Base-by-base conservation (phyloP, 2,888 invertebrate species). In the Aproaerema taeniolella region DNA sequence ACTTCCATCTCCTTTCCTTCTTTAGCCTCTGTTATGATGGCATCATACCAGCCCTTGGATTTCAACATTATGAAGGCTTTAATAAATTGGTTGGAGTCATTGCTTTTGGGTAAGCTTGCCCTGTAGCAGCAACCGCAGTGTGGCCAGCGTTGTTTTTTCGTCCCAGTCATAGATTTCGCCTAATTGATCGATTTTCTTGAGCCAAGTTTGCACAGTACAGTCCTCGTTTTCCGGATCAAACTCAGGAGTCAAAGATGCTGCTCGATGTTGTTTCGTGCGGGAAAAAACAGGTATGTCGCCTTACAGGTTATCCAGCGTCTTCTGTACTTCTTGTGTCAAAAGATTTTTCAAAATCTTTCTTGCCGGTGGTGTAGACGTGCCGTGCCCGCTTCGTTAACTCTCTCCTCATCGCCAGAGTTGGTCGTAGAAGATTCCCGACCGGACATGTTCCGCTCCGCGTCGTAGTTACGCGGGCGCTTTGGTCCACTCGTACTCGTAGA, bases 131-230 rank as follows among this genome's bases (percentile, higher is more conserved):
- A 4, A 46, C 51, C 42, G 56, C 50, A 1, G 54, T 13, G 15
- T 50, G 16, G 54, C 54, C 1, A 52, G 20, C 14, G 52, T 54
- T 1, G 39, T 45, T 11, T 39, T 43, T 0, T 55, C 53, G 13
- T 45, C 32, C 59, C 56, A 59, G 2, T 33, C 47, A 9, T 54
- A 42, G 6, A 50, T 52, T 2, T 49, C 48, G 0, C 50, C 53
- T 1, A 54, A 8, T 12, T 48, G 52, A 0, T 52, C 52, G n/a
- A 49, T 47, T 31, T 54, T 54, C 14, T 35, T 43, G 0, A 50
- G n/a, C 53, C 53, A 54, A 0, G 42, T 24, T 2, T 16, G 8
- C 1, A 47, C 45, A 0, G 44, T 45, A 17, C 39, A 48, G 1
- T 50, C 49, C 3, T 50, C 47, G 7, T 12, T 34, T 1, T 51